A percentile compares a stretch with the other conserved stretches of the same genome.
phyloP scores from a whole-genome alignment of 2,797 vertebrate genomes.

The Steatocranus sp. region DNA sequence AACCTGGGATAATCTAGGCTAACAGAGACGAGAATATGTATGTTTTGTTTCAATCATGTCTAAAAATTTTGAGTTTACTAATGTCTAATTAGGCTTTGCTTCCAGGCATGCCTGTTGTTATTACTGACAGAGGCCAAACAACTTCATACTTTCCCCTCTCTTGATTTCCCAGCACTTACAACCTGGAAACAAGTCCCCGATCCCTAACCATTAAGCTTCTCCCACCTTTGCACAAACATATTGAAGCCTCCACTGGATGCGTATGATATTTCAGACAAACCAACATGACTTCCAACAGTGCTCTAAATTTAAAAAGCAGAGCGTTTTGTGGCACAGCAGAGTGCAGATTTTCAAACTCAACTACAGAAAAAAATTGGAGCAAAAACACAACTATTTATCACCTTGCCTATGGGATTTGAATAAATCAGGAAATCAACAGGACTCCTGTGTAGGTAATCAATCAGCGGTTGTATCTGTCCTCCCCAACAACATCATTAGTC shows the following conservation, averaged over 20 bases:
- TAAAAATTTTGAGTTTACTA: background rate
- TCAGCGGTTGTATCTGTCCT: slow-evolving; percentile 21
- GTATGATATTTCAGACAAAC: slow-evolving; percentile 22
- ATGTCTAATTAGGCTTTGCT: background rate
- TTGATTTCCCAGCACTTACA: background rate
- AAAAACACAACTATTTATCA: slow-evolving; percentile 48
- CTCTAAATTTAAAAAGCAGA: slow-evolving; percentile 29
- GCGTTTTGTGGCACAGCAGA: slow-evolving; percentile 12
- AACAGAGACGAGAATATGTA: background rate
- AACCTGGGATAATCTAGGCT: background rate
- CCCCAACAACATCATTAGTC: slow-evolving; percentile 25
- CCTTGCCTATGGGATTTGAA: slow-evolving; percentile 31
- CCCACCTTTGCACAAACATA: slow-evolving; percentile 4
- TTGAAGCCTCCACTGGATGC: background rate
- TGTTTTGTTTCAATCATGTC: background rate
- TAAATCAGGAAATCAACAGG: slow-evolving; percentile 36
- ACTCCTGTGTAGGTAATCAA: slow-evolving; percentile 31
- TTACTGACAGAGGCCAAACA: background rate
- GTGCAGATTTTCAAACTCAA: slow-evolving; percentile 24
- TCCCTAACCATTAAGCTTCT: slow-evolving; percentile 7
- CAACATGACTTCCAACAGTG: background rate
- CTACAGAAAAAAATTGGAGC: slow-evolving; percentile 9
- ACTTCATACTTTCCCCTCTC: background rate
- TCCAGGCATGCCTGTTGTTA: background rate
- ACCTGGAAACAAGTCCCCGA: background rate